These are phyloP conservation scores for Lithodes maja DNA, from an alignment of 2,888 invertebrate species.

Conservation along the genomic window DNA sequence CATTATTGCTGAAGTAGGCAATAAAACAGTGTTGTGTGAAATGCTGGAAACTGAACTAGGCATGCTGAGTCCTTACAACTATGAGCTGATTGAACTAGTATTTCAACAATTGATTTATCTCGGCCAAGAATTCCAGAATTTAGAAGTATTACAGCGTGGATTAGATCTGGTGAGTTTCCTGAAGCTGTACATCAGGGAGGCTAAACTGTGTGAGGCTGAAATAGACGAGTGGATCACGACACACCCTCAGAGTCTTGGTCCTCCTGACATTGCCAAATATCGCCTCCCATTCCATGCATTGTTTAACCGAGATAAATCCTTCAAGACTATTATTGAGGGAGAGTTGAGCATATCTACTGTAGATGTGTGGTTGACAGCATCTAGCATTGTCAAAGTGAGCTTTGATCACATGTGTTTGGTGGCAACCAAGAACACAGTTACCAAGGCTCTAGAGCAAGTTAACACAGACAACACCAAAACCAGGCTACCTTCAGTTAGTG, in stretches of 20 bases:
- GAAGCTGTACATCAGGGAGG: conserved; percentile 47
- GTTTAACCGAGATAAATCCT: conserved; percentile 30
- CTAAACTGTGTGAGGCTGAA: conserved; percentile 39
- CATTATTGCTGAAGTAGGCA: conserved; percentile 54
- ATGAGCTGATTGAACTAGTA: conserved; percentile 61
- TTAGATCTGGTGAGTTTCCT: conserved; percentile 65
- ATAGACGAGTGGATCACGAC: conserved; percentile 58
- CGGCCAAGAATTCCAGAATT: conserved; percentile 24
- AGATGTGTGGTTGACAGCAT: conserved; percentile 58
- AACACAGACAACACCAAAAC: neutral
- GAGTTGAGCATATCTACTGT: conserved; percentile 61
- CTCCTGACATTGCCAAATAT: conserved; percentile 51
- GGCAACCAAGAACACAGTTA: conserved; percentile 62
- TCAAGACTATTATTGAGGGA: conserved; percentile 61
- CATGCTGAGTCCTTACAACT: conserved; percentile 59
- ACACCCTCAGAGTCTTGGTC: conserved; percentile 54
- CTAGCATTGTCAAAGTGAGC: conserved; percentile 54
- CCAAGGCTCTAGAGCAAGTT: conserved; percentile 40
- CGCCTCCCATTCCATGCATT: conserved; percentile 68
- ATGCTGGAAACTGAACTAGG: conserved; percentile 43
- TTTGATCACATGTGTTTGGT: conserved; percentile 61
- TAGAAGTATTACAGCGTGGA: conserved; percentile 44
- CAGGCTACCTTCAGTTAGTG: neutral
- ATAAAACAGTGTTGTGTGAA: conserved; percentile 36
- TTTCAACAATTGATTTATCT: conserved; percentile 40